Evolutionary conservation across 2,888 invertebrate genomes (phyloP).

Genomic region (Lepidochrysops patricia): DNA sequence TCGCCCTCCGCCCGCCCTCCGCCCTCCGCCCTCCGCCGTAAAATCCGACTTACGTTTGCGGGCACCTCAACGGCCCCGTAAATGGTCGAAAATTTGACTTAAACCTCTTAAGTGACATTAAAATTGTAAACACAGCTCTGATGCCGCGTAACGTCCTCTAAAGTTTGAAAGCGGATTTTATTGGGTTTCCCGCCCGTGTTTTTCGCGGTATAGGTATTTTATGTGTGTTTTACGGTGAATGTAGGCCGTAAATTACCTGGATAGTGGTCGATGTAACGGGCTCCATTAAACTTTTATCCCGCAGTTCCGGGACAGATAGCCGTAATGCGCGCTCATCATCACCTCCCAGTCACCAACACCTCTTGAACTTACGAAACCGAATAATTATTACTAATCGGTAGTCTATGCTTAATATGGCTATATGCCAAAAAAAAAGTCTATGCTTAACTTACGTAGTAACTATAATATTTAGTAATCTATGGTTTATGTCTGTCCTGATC

Average conservation of each 20-base stretch:
- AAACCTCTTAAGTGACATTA: slow-evolving; percentile 20
- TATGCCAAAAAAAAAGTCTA: neutral
- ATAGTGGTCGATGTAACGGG: slow-evolving; percentile 6
- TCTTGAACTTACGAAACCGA: too few relatives aligned
- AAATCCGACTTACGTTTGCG: slow-evolving; percentile 18
- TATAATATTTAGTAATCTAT: too few relatives aligned
- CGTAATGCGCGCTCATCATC: neutral
- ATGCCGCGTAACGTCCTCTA: slow-evolving; percentile 10
- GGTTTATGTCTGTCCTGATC: too few relatives aligned
- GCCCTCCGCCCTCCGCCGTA: slow-evolving; percentile 20
- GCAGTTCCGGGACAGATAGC: neutral
- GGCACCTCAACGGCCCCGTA: slow-evolving; percentile 18
- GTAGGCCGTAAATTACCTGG: slow-evolving; percentile 5
- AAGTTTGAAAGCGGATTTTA: slow-evolving; percentile 12
- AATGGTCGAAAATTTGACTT: slow-evolving; percentile 26
- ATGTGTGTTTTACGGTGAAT: slow-evolving; percentile 15
- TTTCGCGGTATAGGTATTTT: slow-evolving; percentile 15
- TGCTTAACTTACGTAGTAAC: too few relatives aligned
- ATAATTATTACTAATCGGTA: too few relatives aligned
- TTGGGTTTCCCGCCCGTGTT: slow-evolving; percentile 6
- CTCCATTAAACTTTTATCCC: slow-evolving; percentile 6
- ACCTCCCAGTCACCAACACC: neutral
- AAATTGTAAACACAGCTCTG: slow-evolving; percentile 14
- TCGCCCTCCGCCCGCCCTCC: slow-evolving; percentile 41
- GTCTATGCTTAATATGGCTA: too few relatives aligned